These are phyloP conservation scores for Alloplasta piceator DNA, from an alignment of 2,888 invertebrate species.

Conservation along the genomic window DNA sequence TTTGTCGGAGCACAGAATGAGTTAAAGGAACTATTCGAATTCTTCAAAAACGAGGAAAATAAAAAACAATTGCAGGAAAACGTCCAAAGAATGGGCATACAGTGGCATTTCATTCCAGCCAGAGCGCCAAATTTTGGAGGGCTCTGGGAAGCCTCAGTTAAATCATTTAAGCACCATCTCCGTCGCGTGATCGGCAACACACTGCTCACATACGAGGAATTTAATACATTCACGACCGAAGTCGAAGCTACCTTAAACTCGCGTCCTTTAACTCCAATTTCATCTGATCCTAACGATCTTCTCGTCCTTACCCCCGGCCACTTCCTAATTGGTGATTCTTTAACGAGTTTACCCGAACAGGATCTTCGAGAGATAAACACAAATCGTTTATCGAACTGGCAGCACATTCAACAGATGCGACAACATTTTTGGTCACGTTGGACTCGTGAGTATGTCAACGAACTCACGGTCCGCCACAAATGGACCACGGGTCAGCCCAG, in stretches of 20 bases:
- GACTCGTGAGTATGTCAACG: constrained; percentile 56
- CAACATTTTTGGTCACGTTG: constrained; percentile 59
- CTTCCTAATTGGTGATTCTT: constrained; percentile 61
- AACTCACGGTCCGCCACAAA: constrained; percentile 44
- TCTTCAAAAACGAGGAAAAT: too few species aligned
- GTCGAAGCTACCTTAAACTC: constrained; percentile 64
- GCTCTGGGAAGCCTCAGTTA: constrained; percentile 71
- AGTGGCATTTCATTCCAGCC: constrained; percentile 71
- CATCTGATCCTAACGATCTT: constrained; percentile 60
- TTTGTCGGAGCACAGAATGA: too few species aligned
- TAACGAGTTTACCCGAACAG: constrained; percentile 46
- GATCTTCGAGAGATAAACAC: constrained; percentile 23
- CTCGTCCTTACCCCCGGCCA: constrained; percentile 56
- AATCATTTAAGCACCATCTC: constrained; percentile 54
- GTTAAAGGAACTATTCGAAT: too few species aligned
- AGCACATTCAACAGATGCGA: too few species aligned
- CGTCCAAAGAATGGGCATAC: too few species aligned
- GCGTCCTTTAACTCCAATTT: constrained; percentile 61
- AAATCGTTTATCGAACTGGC: constrained; percentile 55
- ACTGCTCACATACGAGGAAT: constrained; percentile 66
- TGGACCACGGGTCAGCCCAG: constrained; percentile 36
- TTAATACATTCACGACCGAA: constrained; percentile 55
- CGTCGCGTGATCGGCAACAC: constrained; percentile 18
- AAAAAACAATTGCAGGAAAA: too few species aligned
- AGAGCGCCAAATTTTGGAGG: constrained; percentile 69